phyloP scores from a whole-genome alignment of 2,888 invertebrate genomes.

The Volucella zonaria region DNA sequence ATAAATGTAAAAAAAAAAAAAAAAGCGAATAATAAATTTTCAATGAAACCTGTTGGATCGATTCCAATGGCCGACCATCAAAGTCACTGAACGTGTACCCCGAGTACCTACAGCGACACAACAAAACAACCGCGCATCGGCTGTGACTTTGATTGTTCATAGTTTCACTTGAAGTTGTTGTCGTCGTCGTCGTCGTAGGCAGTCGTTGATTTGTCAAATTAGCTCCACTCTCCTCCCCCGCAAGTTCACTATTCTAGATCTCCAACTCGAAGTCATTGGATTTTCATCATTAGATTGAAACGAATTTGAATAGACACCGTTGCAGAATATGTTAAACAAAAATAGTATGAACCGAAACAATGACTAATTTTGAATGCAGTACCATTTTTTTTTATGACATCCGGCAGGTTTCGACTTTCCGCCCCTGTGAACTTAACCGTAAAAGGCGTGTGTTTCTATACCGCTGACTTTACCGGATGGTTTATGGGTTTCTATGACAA shows the following conservation, averaged over 20 bases:
- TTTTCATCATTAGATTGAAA: constrained; percentile 53
- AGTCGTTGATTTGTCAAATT: not conserved
- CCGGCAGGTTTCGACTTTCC: constrained; percentile 58
- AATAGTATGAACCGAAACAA: constrained; percentile 49
- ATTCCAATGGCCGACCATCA: constrained; percentile 74
- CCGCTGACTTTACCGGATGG: constrained; percentile 12
- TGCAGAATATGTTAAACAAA: constrained; percentile 7
- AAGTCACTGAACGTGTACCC: constrained; percentile 68
- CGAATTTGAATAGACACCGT: constrained; percentile 40
- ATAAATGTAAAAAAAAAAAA: constrained; percentile 1
- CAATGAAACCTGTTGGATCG: constrained; percentile 73
- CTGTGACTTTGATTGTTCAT: constrained; percentile 47
- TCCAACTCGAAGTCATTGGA: constrained; percentile 4
- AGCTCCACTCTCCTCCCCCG: not conserved
- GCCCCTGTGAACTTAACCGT: constrained; percentile 65
- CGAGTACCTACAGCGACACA: not conserved
- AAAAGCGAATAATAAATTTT: constrained; percentile 62
- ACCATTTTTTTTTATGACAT: constrained; percentile 36
- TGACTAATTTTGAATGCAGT: constrained; percentile 60
- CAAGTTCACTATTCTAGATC: constrained; percentile 18
- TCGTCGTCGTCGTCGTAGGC: not conserved
- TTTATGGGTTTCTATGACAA: constrained; percentile 62
- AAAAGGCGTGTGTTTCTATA: constrained; percentile 52
- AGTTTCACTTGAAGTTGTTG: constrained; percentile 38
- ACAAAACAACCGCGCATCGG: constrained; percentile 10